A percentile compares a stretch with the other conserved stretches of the same genome.
These are phyloP conservation scores for Selene dorsalis DNA, from an alignment of 2,797 vertebrate genomes.

Conservation along the genomic window DNA sequence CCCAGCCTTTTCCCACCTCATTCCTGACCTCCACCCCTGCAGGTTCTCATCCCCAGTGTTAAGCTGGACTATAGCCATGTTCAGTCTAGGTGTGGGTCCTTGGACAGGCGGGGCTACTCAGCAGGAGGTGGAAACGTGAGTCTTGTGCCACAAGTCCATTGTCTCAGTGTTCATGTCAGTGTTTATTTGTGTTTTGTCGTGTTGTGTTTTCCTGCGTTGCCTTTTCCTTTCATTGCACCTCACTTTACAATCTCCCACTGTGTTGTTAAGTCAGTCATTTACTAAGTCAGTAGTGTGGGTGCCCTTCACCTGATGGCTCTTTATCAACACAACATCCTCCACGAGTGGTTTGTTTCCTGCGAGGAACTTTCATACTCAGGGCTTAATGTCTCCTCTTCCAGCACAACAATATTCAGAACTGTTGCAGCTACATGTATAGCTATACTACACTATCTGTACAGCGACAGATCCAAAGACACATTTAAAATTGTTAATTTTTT, in stretches of 20 bases:
- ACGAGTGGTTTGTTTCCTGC: constrained; percentile 54
- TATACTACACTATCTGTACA: not conserved
- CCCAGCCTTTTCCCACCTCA: constrained; percentile 61
- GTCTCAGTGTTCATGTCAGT: constrained; percentile 61
- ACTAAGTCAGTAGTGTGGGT: constrained; percentile 6
- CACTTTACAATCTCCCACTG: constrained; percentile 20
- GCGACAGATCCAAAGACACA: too few species aligned
- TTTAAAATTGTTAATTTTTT: not conserved
- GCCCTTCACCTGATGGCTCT: constrained; percentile 16
- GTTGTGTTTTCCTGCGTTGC: constrained; percentile 29
- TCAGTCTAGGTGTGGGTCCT: constrained; percentile 85
- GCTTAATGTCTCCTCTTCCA: constrained; percentile 21
- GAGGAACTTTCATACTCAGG: constrained; percentile 10
- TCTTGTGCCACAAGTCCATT: constrained; percentile 70
- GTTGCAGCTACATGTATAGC: not conserved
- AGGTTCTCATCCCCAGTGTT: constrained; percentile 84
- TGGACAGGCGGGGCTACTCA: constrained; percentile 82
- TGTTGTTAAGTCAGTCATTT: constrained; percentile 22
- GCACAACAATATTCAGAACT: not conserved
- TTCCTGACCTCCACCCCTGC: constrained; percentile 76
- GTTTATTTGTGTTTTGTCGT: constrained; percentile 52
- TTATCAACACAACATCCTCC: constrained; percentile 1
- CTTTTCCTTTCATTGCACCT: constrained; percentile 20
- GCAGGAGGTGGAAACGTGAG: constrained; percentile 84
- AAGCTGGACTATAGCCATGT: constrained; percentile 86